Conservation (phyloP, 1,140 invertebrate genomes). For the Nasonia longicornis region DNA sequence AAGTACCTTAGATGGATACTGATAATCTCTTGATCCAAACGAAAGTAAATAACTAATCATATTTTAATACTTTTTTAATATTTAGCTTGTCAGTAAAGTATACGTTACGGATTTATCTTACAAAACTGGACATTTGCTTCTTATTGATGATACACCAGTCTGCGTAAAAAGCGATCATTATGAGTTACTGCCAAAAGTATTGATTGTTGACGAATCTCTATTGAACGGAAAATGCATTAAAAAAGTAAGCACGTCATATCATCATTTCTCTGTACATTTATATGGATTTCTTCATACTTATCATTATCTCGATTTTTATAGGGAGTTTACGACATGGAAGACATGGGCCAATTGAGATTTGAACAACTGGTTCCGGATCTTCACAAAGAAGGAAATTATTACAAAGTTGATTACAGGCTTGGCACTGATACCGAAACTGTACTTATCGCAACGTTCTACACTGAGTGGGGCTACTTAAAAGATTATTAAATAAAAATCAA, state of each 20-base stretch:
- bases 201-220: no score
- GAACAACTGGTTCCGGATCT: background rate
- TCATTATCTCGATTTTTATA: background rate
- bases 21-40: background rate
- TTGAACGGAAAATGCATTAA: no score
- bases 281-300: no score
- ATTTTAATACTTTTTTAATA: background rate
- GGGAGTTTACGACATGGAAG: background rate
- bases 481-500: background rate
- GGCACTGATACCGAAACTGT: background rate
- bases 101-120: background rate
- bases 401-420: background rate
- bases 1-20: background rate
- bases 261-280: no score
- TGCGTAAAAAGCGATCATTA: no score
- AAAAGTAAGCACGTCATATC: no score
- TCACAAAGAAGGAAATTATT: background rate
- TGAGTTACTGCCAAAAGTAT: no score
- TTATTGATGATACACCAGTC: no score
- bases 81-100: background rate
- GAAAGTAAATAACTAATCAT: background rate
- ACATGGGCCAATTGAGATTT: background rate
- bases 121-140: no score
- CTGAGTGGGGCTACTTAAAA: background rate
- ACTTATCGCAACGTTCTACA: background rate